phyloP scores from a whole-genome alignment of 2,888 invertebrate species.

The Carcina quercana region DNA sequence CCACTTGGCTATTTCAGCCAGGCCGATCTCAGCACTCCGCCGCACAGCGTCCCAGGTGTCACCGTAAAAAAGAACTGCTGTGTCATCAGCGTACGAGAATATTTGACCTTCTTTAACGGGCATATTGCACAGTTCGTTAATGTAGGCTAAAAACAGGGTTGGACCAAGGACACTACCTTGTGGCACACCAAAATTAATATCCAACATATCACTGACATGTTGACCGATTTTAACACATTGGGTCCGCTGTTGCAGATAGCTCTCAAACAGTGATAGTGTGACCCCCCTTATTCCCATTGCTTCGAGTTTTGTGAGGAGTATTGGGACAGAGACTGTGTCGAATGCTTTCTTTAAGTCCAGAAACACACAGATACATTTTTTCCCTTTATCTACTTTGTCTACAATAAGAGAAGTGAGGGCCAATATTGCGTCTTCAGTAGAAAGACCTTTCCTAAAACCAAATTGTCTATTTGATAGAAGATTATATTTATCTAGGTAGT shows the following conservation, averaged over 20 bases:
- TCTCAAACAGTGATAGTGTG: neutral
- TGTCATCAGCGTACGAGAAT: constrained; percentile 4
- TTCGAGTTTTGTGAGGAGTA: neutral
- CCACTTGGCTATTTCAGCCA: no score
- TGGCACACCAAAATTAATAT: neutral
- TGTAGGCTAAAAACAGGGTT: constrained; percentile 2
- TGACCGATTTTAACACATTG: neutral
- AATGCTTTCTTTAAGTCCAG: constrained; percentile 5
- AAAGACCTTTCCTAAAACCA: constrained; percentile 6
- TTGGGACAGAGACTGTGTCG: no score
- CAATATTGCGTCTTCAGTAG: constrained; percentile 4
- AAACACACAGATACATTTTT: constrained; percentile 6
- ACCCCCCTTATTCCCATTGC: neutral
- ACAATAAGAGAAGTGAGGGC: neutral
- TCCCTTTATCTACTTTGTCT: constrained; percentile 1
- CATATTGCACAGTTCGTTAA: neutral
- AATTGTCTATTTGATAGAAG: constrained; percentile 2
- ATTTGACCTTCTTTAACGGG: neutral
- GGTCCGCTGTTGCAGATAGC: neutral
- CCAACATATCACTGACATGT: neutral
- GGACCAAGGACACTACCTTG: constrained; percentile 3
- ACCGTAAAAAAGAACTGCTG: constrained; percentile 1
- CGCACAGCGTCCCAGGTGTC: constrained; percentile 3
- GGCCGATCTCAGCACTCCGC: no score
- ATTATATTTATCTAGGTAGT: constrained; percentile 2